phyloP scores from a whole-genome alignment of 2,113 vertebrate species.

The Oenanthe oenanthe region DNA sequence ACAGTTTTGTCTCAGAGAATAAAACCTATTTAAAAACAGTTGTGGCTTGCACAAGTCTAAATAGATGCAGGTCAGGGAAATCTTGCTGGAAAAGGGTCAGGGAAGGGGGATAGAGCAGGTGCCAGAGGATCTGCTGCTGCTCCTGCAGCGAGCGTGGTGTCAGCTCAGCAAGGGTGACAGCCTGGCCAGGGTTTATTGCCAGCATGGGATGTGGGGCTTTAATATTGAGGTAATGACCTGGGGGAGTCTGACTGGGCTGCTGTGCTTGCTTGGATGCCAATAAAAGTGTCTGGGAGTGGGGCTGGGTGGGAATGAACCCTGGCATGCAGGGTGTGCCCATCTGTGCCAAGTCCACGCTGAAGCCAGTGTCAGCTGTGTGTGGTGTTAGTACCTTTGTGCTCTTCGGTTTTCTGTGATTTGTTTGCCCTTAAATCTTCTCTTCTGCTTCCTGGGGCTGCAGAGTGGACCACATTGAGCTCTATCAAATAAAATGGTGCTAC shows the following conservation, averaged over 20 bases:
- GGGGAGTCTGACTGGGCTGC: background rate
- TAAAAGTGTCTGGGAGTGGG: background rate
- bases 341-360: rapidly evolving
- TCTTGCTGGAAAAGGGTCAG: background rate
- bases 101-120: background rate
- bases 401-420: rapidly evolving
- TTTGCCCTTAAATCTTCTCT: background rate
- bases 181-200: background rate
- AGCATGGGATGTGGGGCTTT: background rate
- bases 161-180: background rate
- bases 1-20: background rate
- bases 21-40: background rate
- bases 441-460: rapidly evolving
- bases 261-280: background rate
- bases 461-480: rapidly evolving
- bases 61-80: background rate
- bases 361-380: rapidly evolving
- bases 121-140: rapidly evolving
- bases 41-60: rapidly evolving
- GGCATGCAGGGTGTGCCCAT: rapidly evolving
- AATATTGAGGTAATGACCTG: rapidly evolving
- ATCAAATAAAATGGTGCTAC: background rate
- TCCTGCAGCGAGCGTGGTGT: rapidly evolving
- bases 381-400: rapidly evolving
- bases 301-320: background rate